phyloP scores from a whole-genome alignment of 1,140 invertebrate genomes.

The Metaphire vulgaris region DNA sequence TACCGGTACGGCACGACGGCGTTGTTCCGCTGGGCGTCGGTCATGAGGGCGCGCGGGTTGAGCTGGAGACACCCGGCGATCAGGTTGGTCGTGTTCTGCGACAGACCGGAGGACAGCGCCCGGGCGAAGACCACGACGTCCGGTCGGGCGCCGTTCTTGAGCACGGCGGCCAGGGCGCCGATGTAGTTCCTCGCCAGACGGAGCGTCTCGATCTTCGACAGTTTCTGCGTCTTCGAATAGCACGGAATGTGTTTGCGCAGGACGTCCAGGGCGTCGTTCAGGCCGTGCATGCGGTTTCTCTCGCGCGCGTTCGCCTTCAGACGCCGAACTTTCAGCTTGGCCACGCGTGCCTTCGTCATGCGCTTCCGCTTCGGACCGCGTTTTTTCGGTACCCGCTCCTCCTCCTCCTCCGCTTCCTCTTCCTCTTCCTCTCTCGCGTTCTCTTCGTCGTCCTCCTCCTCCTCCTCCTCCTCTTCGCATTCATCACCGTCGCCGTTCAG shows the following conservation, averaged over 20 bases:
- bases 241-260: conserved; percentile 56
- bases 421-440: no score
- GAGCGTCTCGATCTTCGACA: conserved; percentile 97
- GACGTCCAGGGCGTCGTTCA: conserved; percentile 61
- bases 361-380: conserved; percentile 50
- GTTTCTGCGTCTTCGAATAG: conserved; percentile 56
- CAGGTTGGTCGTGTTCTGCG: conserved; percentile 59
- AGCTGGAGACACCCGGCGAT: conserved; percentile 53
- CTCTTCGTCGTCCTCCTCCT: conserved; percentile 15
- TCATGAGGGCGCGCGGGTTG: conserved; percentile 49
- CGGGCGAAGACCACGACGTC: conserved; percentile 55
- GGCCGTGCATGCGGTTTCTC: conserved; percentile 61
- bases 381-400: conserved; percentile 40
- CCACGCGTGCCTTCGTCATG: conserved; percentile 55
- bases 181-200: conserved; percentile 94
- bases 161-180: conserved; percentile 58
- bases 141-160: conserved; percentile 54
- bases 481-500: background rate
- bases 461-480: conserved; percentile 8
- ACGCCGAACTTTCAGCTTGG: conserved; percentile 47
- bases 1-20: background rate
- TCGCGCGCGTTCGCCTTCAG: conserved; percentile 61
- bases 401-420: background rate
- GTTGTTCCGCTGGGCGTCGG: conserved; percentile 34
- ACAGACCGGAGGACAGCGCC: conserved; percentile 57